A percentile compares a stretch with the other conserved stretches of the same genome.
Evolutionary conservation across 1,140 invertebrate genomes (phyloP).

Genomic region (Sarcophaga peregrina): DNA sequence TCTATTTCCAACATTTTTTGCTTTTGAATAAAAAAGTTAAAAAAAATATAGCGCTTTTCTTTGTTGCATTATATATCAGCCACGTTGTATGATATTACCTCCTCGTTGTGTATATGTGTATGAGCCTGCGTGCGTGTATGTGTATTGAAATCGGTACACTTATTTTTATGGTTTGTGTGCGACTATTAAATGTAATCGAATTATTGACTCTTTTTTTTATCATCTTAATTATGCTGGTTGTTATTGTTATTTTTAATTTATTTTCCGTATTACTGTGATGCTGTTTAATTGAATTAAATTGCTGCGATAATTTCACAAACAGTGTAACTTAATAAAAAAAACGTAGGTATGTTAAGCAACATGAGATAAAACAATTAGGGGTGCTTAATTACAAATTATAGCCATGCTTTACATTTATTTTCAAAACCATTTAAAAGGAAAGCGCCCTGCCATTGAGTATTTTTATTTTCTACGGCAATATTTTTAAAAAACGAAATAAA

Average conservation of each 20-base stretch:
- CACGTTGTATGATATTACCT: background rate
- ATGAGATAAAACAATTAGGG: background rate
- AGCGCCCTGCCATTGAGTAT: no score
- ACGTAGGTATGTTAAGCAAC: background rate
- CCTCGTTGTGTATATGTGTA: background rate
- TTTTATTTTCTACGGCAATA: no score
- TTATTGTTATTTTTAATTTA: background rate
- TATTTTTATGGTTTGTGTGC: background rate
- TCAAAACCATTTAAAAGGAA: no score
- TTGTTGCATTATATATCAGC: no score
- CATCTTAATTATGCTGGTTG: background rate
- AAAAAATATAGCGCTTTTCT: no score
- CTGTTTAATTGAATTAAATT: slow-evolving; percentile 10
- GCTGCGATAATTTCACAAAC: background rate
- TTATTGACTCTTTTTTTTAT: background rate
- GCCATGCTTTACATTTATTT: no score
- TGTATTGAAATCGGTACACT: no score
- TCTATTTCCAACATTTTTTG: no score
- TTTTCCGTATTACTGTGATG: background rate
- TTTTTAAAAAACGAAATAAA: no score
- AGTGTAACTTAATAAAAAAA: background rate
- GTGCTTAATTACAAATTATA: background rate
- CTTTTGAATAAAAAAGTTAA: no score
- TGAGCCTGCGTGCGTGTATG: background rate
- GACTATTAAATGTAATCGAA: slow-evolving; percentile 4